These are phyloP conservation scores for Drosophila micromelanica DNA, from an alignment of 1,140 invertebrate genomes.

Conservation along the genomic window DNA sequence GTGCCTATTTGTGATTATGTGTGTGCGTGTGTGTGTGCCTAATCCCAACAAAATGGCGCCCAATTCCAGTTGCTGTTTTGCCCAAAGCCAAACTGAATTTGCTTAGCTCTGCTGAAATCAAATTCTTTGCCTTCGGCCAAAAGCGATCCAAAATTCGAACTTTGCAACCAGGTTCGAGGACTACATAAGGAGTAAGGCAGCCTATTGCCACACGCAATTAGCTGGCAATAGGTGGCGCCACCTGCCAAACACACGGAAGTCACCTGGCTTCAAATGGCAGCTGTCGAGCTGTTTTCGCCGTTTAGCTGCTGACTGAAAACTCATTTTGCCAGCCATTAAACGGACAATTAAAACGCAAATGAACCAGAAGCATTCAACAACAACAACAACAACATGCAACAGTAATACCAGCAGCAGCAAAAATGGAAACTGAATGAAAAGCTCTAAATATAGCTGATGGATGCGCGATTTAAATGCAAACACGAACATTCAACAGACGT, in stretches of 20 bases:
- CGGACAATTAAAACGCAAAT: slow-evolving; percentile 50
- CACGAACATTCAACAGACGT: background rate
- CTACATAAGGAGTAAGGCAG: too few relatives aligned
- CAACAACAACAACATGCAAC: slow-evolving; percentile 2
- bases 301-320: slow-evolving; percentile 2
- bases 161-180: too few relatives aligned
- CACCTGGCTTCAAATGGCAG: too few relatives aligned
- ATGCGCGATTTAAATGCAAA: background rate
- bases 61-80: too few relatives aligned
- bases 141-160: too few relatives aligned
- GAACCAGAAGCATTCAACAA: slow-evolving; percentile 26
- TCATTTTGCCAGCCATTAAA: slow-evolving; percentile 40
- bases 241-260: slow-evolving; percentile 12
- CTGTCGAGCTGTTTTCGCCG: slow-evolving; percentile 17
- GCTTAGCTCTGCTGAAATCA: slow-evolving; percentile 9
- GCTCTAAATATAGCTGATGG: background rate
- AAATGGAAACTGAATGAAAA: background rate
- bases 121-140: too few relatives aligned
- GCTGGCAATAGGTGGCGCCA: background rate
- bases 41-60: too few relatives aligned
- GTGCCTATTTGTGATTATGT: slow-evolving; percentile 16
- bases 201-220: too few relatives aligned
- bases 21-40: slow-evolving; percentile 21
- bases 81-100: slow-evolving; percentile 37
- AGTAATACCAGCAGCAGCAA: background rate